phyloP scores from a whole-genome alignment of 2,888 invertebrate genomes.

The Polydrusus tereticollis region DNA sequence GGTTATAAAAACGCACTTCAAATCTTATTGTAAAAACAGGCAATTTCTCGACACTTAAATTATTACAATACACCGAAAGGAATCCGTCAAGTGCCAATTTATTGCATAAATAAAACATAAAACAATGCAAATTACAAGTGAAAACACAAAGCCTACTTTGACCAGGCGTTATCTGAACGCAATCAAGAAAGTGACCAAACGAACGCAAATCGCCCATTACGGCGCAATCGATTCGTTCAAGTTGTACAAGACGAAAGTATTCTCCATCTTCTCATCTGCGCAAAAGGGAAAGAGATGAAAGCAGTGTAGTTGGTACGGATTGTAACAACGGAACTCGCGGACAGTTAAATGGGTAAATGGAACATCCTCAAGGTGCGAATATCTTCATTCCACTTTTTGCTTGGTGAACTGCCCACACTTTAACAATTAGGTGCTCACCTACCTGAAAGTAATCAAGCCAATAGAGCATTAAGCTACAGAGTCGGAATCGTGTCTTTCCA shows the following conservation, averaged over 20 bases:
- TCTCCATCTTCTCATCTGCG: too few species aligned
- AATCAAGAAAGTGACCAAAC: conserved; percentile 16
- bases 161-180: conserved; percentile 6
- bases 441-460: conserved; percentile 4
- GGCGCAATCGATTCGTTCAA: not conserved
- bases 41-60: not conserved
- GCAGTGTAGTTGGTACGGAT: not conserved
- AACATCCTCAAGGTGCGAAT: conserved; percentile 20
- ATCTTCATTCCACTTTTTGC: conserved; percentile 16
- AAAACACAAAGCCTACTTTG: conserved; percentile 25
- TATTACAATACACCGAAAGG: not conserved
- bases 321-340: not conserved
- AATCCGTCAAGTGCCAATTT: conserved; percentile 4
- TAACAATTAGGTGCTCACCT: not conserved
- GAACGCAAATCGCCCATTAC: not conserved
- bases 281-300: not conserved
- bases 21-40: not conserved
- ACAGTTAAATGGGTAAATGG: conserved; percentile 23
- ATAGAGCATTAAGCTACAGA: conserved; percentile 2
- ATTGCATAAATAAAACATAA: conserved; percentile 8
- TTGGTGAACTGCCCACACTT: conserved; percentile 2
- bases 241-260: not conserved
- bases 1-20: not conserved
- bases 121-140: conserved; percentile 12
- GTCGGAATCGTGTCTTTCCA: conserved; percentile 9